These are phyloP conservation scores for Eristalis arbustorum DNA, from an alignment of 2,888 invertebrate genomes.

Conservation along the genomic window DNA sequence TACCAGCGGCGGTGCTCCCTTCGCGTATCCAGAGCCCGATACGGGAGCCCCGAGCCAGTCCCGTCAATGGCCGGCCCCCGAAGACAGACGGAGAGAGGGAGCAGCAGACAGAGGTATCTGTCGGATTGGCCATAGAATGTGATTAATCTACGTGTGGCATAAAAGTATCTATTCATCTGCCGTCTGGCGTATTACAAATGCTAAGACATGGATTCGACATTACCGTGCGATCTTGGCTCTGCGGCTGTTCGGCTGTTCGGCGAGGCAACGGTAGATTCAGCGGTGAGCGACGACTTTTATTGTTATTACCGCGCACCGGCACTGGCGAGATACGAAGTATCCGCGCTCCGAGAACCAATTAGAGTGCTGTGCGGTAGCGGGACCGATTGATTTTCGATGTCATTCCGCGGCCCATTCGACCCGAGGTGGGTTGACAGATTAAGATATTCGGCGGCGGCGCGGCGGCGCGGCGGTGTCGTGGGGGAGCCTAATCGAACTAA, in stretches of 20 bases:
- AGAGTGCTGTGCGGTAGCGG: conserved; percentile 37
- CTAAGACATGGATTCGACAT: conserved; percentile 72
- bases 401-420: conserved; percentile 20
- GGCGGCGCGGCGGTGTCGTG: neutral
- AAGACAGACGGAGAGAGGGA: neutral
- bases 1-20: conserved; percentile 16
- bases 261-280: neutral
- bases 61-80: neutral
- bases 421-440: conserved; percentile 59
- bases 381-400: conserved; percentile 56
- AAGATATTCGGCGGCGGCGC: conserved; percentile 35
- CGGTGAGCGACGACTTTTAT: conserved; percentile 48
- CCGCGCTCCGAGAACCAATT: conserved; percentile 42
- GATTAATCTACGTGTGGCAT: conserved; percentile 63
- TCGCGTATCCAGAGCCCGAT: conserved; percentile 32
- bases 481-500: conserved; percentile 23
- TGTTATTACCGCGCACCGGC: conserved; percentile 36
- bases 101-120: conserved; percentile 21
- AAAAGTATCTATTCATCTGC: conserved; percentile 69
- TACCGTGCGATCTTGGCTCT: conserved; percentile 50
- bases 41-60: conserved; percentile 2
- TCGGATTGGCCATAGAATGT: conserved; percentile 59
- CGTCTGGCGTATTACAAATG: conserved; percentile 72
- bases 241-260: too few species aligned
- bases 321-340: neutral